Evolutionary conservation across 2,113 vertebrate genomes (phyloP), one percentile per base, ranked within the genome.

Genomic region (Tupaia chinensis): DNA sequence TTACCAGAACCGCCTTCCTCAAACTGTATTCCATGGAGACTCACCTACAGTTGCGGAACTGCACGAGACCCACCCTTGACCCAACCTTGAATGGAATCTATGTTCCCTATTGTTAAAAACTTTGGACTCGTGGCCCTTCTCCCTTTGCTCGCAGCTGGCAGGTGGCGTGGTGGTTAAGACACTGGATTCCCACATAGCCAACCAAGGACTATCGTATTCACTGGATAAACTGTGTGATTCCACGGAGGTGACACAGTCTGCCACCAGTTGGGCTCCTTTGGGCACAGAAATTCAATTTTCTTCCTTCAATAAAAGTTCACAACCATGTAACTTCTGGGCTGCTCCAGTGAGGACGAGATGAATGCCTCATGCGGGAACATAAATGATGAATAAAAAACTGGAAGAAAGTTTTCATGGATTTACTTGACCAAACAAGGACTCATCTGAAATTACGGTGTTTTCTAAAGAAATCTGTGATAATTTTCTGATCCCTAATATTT

Each of bases 301-400:
- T 14, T 63, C 7, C 32, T 80, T 27, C 60, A 60, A 87, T 85
- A 69, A 58, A 77, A 76, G 84, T 76, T 93, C 73, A 66, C 11
- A 74, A 65, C 34, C 60, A 29, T 9, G 1, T 74, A 82, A 66
- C 95, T 95, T 96, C 54, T 32, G 58, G 87, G 79, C n/a, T 56
- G 80, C 84, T 84, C 58, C 60, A 77, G 76, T 0, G 20, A 79
- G 58, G 68, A 69, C 0, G 22, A 22, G 20, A 5, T 29, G 92
- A 93, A 92, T 86, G 69, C 34, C 85, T 90, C 54, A n/a, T 86
- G 29, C n/a, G 61, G 44, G 95, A 95, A 81, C 81, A 82, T 61
- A 73, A 89, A 78, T 84, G 61, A 93, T 74, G 61, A 96, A 68
- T 54, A 78, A 88, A 92, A 96, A 92, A 78, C 17, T 17, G 60